Evolutionary conservation across 1,140 invertebrate species (phyloP), one percentile per base, ranked within the genome.

Genomic region (Drosophila kohkoa): DNA sequence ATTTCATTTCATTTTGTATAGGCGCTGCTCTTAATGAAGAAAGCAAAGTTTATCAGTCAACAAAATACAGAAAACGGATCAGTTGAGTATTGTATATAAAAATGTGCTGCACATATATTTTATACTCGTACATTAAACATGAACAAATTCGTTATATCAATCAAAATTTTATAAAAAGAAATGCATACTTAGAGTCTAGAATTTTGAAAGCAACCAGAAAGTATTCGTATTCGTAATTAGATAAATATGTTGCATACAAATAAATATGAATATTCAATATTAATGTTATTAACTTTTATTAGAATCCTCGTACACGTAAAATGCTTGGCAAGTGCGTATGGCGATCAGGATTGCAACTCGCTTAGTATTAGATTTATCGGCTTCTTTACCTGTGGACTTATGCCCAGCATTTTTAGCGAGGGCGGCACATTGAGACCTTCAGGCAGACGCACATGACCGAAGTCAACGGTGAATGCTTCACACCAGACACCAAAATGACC

Each of bases 391-490:
- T 98, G 97, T 51, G 97, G 97, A 72, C 97, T 97, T 73, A 98
- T 96, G 51, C 97, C 97, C 5, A 99, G 95, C 97, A 98, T 98
- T 93, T 96, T 97, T 16, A 98, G 94, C 4, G 97, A 98, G 20
- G 98, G 98, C 54, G 98, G 98, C 1, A 98, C 96, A 92, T 97
- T 97, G 38, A 96, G 92, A 32, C 95, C 93, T 54, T 92, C 92
- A 0, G 97, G 96, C 64, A 98, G 95, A 65, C 94, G 90, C 7
- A 98, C 94, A 92, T 98, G 96, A 1, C 97, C 98, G 90, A 98
- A 98, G 93, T 98, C 96, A 1, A 98, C 97, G 28, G 96, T 96
- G 93, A 98, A 98, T 8, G 97, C 96, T 92, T 96, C 95, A 83
- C 96, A 97, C 96, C 96, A 98, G 74, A 97, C 95, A 72, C 96